A percentile compares a stretch with the other conserved stretches of the same genome.
Conservation (phyloP, 2,888 invertebrate species). For the Alentia gelatinosa region DNA sequence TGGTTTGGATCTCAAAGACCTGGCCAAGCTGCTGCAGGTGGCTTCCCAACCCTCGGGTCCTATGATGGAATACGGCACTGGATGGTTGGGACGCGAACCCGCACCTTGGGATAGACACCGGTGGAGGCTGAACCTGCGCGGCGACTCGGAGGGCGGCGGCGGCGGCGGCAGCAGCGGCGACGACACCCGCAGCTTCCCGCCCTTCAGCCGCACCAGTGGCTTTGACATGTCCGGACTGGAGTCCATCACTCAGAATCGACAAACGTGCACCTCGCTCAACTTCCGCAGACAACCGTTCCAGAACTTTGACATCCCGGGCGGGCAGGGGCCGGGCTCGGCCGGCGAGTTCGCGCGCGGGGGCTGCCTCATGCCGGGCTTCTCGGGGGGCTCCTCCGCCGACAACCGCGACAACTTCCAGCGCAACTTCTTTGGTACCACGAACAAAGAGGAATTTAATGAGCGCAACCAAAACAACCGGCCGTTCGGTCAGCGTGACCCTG, state of each 20-base stretch:
- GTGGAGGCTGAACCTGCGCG: constrained; percentile 39
- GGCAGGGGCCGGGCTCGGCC: constrained; percentile 13
- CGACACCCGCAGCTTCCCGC: not conserved
- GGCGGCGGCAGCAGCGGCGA: not conserved
- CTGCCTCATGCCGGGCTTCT: constrained; percentile 15
- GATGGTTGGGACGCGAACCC: constrained; percentile 52
- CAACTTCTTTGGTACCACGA: not conserved
- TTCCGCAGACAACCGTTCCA: constrained; percentile 36
- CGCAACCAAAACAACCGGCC: not conserved
- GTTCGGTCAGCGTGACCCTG: constrained; percentile 18
- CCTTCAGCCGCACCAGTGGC: not conserved
- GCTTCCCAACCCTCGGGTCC: constrained; percentile 43
- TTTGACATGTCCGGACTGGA: constrained; percentile 19
- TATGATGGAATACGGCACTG: constrained; percentile 54
- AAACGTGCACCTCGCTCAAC: not conserved
- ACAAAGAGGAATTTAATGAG: constrained; percentile 5
- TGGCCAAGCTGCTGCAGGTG: constrained; percentile 40
- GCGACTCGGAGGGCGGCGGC: constrained; percentile 19
- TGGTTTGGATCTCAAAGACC: constrained; percentile 10
- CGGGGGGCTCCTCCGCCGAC: not conserved
- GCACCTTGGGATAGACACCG: constrained; percentile 42
- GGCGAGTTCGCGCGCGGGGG: not conserved
- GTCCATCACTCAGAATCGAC: not conserved
- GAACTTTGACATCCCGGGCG: constrained; percentile 32
- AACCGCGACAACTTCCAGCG: constrained; percentile 39